Conservation (phyloP, 2,888 invertebrate genomes). For the Clunio marinus region DNA sequence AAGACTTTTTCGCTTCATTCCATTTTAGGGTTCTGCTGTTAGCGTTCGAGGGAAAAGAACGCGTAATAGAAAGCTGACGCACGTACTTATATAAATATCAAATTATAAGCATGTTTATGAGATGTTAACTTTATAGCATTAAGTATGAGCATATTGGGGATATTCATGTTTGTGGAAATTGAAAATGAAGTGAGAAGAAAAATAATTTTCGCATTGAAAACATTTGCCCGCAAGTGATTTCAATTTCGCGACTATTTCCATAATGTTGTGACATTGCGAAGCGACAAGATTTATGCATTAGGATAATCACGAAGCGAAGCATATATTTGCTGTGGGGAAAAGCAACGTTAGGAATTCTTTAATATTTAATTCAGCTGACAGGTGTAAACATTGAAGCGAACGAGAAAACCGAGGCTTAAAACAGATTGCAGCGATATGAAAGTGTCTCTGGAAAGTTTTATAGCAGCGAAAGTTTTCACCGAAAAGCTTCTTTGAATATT, state of each 20-base stretch:
- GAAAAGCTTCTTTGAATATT: constrained; percentile 27
- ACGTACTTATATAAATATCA: constrained; percentile 18
- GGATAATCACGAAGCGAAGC: constrained; percentile 8
- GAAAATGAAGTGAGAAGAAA: not conserved
- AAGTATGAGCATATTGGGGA: not conserved
- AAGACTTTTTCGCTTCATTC: too few relatives aligned
- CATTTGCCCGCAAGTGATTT: too few relatives aligned
- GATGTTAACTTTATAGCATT: constrained; percentile 34
- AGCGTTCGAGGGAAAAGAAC: not conserved
- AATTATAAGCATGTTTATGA: constrained; percentile 28
- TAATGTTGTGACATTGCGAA: not conserved
- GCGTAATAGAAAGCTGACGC: not conserved
- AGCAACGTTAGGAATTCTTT: not conserved
- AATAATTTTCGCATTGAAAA: not conserved
- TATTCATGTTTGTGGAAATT: not conserved
- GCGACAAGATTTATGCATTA: constrained; percentile 32
- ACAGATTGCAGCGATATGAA: not conserved
- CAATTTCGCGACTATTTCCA: not conserved
- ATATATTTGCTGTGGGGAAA: not conserved
- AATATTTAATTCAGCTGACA: constrained; percentile 35
- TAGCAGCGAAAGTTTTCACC: not conserved
- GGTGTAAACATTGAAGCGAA: constrained; percentile 6
- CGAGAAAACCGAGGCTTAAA: not conserved
- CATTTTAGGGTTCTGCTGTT: too few relatives aligned
- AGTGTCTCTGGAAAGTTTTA: not conserved